Conservation (phyloP, 2,113 vertebrate species). For the Tapirus terrestris region DNA sequence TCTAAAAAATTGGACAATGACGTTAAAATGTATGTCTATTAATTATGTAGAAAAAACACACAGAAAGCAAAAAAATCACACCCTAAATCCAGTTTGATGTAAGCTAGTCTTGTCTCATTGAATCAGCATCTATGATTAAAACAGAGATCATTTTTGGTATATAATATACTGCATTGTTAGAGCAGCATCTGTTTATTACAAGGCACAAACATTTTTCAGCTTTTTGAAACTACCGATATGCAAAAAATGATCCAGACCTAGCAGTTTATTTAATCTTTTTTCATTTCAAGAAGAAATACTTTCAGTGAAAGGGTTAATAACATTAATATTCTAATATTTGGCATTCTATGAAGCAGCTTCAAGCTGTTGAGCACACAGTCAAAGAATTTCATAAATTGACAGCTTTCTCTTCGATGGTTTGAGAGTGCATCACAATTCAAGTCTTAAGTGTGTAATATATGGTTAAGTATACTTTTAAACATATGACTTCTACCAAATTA, state of each 20-base stretch:
- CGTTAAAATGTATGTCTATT: slow-evolving; percentile 89
- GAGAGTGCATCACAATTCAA: slow-evolving; percentile 76
- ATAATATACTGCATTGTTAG: slow-evolving; percentile 97
- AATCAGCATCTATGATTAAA: slow-evolving; percentile 99
- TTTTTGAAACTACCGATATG: slow-evolving; percentile 95
- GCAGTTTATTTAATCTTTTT: slow-evolving; percentile 71
- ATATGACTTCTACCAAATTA: slow-evolving; percentile 79
- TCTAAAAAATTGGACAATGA: slow-evolving; percentile 77
- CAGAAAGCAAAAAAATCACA: slow-evolving; percentile 92
- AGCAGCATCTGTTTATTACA: slow-evolving; percentile 98
- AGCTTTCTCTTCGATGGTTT: slow-evolving; percentile 77
- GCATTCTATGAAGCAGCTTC: slow-evolving; percentile 74
- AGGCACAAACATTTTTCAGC: slow-evolving; percentile 97
- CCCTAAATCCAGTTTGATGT: slow-evolving; percentile 97
- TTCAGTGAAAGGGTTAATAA: slow-evolving; percentile 80
- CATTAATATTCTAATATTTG: slow-evolving; percentile 81
- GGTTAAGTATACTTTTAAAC: slow-evolving; percentile 35
- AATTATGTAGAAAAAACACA: slow-evolving; percentile 95
- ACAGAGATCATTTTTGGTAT: slow-evolving; percentile 97
- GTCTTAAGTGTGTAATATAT: slow-evolving; percentile 77
- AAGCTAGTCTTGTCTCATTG: slow-evolving; percentile 97
- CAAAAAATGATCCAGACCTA: slow-evolving; percentile 89
- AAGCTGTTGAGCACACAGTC: slow-evolving; percentile 75
- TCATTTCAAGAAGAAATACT: slow-evolving; percentile 78
- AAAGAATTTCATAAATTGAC: slow-evolving; percentile 80